Conservation (phyloP, 2,888 invertebrate genomes). For the Trissolcus brochymenae region DNA sequence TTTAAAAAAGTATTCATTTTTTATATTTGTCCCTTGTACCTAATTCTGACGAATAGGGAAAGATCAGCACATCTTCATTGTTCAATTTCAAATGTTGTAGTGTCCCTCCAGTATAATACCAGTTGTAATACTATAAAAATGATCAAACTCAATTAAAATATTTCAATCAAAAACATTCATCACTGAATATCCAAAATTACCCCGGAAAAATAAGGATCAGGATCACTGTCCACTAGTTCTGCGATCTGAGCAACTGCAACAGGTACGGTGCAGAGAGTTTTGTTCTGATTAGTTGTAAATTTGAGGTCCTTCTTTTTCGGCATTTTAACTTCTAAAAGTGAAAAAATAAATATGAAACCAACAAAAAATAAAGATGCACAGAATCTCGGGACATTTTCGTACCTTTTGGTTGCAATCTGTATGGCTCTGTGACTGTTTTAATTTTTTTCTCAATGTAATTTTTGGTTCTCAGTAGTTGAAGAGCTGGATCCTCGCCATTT, state of each 20-base stretch:
- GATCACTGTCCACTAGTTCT: slow-evolving; percentile 69
- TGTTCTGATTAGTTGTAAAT: slow-evolving; percentile 52
- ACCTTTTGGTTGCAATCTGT: neutral
- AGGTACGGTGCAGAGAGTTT: slow-evolving; percentile 59
- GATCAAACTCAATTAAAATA: neutral
- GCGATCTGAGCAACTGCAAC: slow-evolving; percentile 69
- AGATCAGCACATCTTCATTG: slow-evolving; percentile 65
- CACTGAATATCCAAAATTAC: slow-evolving; percentile 56
- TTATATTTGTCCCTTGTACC: too few relatives aligned
- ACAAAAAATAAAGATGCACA: neutral
- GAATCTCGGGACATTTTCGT: too few relatives aligned
- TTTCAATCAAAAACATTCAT: neutral
- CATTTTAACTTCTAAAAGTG: neutral
- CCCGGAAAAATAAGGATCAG: slow-evolving; percentile 72
- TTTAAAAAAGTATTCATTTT: neutral
- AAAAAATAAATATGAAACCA: neutral
- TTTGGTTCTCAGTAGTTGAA: slow-evolving; percentile 67
- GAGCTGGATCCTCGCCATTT: slow-evolving; percentile 66
- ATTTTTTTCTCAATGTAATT: slow-evolving; percentile 64
- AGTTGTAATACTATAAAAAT: slow-evolving; percentile 69
- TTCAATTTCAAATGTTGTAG: slow-evolving; percentile 61
- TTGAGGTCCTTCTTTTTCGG: slow-evolving; percentile 60
- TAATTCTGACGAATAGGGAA: slow-evolving; percentile 70
- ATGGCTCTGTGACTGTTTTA: slow-evolving; percentile 54
- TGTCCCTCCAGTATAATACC: slow-evolving; percentile 73